phyloP scores from a whole-genome alignment of 2,797 vertebrate genomes.

The Apogon talboti region DNA sequence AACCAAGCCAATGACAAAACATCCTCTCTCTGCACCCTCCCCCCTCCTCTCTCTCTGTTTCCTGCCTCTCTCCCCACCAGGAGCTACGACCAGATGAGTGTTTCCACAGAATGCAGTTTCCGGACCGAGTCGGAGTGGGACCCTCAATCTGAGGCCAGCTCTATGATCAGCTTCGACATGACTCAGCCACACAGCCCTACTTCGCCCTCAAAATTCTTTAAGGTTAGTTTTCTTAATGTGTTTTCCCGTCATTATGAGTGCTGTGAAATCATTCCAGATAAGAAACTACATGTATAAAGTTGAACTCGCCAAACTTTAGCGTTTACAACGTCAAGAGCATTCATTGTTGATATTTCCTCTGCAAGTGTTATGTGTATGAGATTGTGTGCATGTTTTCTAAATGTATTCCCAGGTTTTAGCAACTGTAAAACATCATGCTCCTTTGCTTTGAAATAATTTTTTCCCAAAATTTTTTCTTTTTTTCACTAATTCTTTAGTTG shows the following conservation, averaged over 20 bases:
- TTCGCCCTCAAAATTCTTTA: conserved; percentile 61
- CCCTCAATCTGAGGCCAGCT: conserved; percentile 49
- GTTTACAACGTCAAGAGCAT: no score
- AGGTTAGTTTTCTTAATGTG: conserved; percentile 62
- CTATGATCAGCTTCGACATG: conserved; percentile 74
- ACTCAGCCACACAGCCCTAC: conserved; percentile 35
- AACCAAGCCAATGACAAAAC: conserved; percentile 67
- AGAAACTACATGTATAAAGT: no score
- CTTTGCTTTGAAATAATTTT: no score
- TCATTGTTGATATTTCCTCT: no score
- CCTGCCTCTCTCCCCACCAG: conserved; percentile 67
- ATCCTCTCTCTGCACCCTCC: conserved; percentile 36
- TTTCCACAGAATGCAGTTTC: conserved; percentile 75
- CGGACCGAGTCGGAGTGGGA: conserved; percentile 66
- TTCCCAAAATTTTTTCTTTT: no score
- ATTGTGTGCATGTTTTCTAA: no score
- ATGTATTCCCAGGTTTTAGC: no score
- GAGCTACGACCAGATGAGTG: conserved; percentile 79
- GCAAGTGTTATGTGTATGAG: no score
- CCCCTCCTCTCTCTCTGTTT: conserved; percentile 28
- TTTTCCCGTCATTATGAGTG: neutral
- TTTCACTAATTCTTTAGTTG: no score
- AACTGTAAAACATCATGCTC: no score
- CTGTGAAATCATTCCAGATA: no score
- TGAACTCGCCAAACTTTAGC: no score